Evolutionary conservation across 2,888 invertebrate species (phyloP).

Genomic region (Sicus ferrugineus): DNA sequence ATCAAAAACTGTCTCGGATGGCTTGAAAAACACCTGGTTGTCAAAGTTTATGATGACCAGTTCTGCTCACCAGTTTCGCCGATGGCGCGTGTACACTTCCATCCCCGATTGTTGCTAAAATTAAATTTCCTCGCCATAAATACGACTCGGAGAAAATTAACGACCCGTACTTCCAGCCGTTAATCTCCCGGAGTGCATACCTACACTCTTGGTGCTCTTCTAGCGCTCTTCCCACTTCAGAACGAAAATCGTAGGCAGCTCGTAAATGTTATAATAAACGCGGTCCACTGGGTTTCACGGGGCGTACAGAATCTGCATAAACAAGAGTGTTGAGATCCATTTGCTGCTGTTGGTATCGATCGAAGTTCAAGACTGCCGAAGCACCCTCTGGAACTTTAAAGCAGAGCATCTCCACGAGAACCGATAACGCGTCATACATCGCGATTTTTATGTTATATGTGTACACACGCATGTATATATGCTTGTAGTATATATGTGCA

Average conservation of each 20-base stretch:
- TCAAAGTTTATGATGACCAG: too few species aligned
- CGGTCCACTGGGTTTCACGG: conserved; percentile 4
- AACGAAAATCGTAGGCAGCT: not conserved
- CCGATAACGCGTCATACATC: not conserved
- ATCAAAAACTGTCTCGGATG: too few species aligned
- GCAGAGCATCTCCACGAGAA: not conserved
- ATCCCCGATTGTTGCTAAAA: not conserved
- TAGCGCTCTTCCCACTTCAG: not conserved
- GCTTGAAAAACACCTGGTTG: too few species aligned
- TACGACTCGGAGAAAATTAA: not conserved
- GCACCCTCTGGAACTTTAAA: not conserved
- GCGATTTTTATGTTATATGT: not conserved
- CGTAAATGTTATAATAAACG: not conserved
- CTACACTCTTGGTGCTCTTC: not conserved
- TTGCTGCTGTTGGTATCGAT: not conserved
- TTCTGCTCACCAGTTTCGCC: too few species aligned
- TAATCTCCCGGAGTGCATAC: not conserved
- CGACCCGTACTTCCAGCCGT: not conserved
- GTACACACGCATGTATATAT: too few species aligned
- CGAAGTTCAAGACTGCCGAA: not conserved
- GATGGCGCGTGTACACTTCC: not conserved
- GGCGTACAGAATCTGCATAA: conserved; percentile 9
- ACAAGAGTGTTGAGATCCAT: not conserved
- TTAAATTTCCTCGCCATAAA: not conserved
- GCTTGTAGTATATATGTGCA: too few species aligned